A percentile compares a stretch with the other conserved stretches of the same genome.
Conservation (phyloP, 1,140 invertebrate species). For the Nephotettix cincticeps region DNA sequence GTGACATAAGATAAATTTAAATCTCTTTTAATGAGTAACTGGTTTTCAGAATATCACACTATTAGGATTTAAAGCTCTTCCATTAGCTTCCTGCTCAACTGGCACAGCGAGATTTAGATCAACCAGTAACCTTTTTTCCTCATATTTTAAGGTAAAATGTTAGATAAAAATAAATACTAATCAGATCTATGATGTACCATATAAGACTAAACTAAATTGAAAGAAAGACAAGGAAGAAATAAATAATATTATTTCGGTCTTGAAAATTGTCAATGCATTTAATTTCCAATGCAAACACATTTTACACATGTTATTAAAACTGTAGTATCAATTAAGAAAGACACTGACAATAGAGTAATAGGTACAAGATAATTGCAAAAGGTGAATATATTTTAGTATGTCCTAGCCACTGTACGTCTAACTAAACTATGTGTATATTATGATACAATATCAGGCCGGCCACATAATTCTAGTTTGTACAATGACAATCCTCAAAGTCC, state of each 20-base stretch:
- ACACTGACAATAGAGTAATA: slow-evolving; percentile 12
- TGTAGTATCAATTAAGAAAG: slow-evolving; percentile 22
- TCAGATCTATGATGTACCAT: too few species aligned
- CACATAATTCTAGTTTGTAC: slow-evolving; percentile 16
- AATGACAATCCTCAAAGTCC: slow-evolving; percentile 18
- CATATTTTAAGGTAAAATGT: too few species aligned
- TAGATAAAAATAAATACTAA: too few species aligned
- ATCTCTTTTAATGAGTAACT: too few species aligned
- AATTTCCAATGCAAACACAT: slow-evolving; percentile 17
- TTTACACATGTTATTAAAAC: slow-evolving; percentile 22
- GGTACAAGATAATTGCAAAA: slow-evolving; percentile 21
- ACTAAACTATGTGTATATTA: slow-evolving; percentile 10
- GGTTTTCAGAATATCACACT: too few species aligned
- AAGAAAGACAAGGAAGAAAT: slow-evolving; percentile 18
- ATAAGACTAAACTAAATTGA: slow-evolving; percentile 21
- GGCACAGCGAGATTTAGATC: too few species aligned
- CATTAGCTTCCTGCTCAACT: too few species aligned
- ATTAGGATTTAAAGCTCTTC: too few species aligned
- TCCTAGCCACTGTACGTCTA: slow-evolving; percentile 1
- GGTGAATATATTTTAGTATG: slow-evolving; percentile 16
- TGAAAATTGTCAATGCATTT: slow-evolving; percentile 28
- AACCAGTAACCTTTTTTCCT: too few species aligned
- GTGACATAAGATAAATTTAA: too few species aligned
- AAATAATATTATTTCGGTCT: slow-evolving; percentile 20
- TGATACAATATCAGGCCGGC: neutral